A percentile compares a stretch with the other conserved stretches of the same genome.
Conservation (phyloP, 2,797 vertebrate species). For the Oceanodroma leucorhoa region DNA sequence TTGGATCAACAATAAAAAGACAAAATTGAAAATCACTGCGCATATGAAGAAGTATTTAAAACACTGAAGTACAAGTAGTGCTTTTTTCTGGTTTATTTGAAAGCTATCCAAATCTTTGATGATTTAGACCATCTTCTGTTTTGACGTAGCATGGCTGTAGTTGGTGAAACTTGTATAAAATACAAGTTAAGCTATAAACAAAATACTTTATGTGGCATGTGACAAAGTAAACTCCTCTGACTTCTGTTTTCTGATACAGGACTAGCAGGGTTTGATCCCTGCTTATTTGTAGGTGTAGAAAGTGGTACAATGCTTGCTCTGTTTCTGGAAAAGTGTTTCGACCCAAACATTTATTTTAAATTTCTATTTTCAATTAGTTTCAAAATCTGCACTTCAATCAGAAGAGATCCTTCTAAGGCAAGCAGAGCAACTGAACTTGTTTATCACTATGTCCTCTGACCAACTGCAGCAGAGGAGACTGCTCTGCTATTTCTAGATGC, state of each 20-base stretch:
- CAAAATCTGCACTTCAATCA: not conserved
- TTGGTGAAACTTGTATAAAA: not conserved
- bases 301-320: not conserved
- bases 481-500: not conserved
- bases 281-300: not conserved
- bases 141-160: not conserved
- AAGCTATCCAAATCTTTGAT: not conserved
- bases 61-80: not conserved
- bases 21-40: not conserved
- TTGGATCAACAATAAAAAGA: not conserved
- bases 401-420: not conserved
- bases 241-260: not conserved
- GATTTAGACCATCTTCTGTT: not conserved
- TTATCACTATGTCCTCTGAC: not conserved
- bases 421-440: not conserved
- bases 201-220: accelerated
- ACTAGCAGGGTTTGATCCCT: too few species aligned
- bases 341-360: not conserved
- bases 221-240: not conserved
- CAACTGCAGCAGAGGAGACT: not conserved
- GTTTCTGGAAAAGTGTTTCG: not conserved
- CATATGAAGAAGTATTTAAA: not conserved
- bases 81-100: not conserved
- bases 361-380: not conserved
- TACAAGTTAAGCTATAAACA: not conserved